A percentile compares a stretch with the other conserved stretches of the same genome.
phyloP scores from a whole-genome alignment of 2,113 vertebrate species.

The Myocastor coypus region DNA sequence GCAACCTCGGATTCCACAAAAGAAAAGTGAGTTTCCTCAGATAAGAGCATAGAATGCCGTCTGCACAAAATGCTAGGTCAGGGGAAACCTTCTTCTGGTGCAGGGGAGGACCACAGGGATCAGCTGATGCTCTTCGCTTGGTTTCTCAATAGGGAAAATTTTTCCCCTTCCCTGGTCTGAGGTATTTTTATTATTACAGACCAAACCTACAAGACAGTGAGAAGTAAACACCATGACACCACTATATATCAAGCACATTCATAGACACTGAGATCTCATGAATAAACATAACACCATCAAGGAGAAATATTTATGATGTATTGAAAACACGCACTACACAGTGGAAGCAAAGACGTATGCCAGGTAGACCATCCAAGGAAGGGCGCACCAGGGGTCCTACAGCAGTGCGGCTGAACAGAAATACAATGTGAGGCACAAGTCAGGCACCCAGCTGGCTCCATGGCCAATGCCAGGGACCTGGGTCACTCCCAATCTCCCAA shows the following conservation, averaged over 20 bases:
- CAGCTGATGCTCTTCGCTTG: not conserved
- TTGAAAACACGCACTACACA: not conserved
- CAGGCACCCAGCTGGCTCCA: no score
- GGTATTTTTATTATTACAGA: not conserved
- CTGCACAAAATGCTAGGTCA: not conserved
- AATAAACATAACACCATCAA: not conserved
- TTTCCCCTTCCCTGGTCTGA: not conserved
- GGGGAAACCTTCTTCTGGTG: not conserved
- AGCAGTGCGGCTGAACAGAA: not conserved
- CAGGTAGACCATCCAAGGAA: not conserved
- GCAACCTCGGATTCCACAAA: not conserved
- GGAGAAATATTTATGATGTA: not conserved
- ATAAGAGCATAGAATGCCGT: not conserved
- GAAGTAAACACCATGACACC: not conserved
- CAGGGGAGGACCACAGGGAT: not conserved
- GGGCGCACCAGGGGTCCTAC: not conserved
- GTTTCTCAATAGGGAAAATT: not conserved
- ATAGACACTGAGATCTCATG: not conserved
- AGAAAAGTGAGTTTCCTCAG: not conserved
- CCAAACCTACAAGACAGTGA: not conserved
- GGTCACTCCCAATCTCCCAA: not conserved
- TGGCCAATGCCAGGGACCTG: accelerated
- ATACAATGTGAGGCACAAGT: not conserved
- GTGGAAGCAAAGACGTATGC: not conserved
- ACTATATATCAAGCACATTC: not conserved